Conservation (phyloP, 2,888 invertebrate genomes). For the Eupithecia pulchellata region DNA sequence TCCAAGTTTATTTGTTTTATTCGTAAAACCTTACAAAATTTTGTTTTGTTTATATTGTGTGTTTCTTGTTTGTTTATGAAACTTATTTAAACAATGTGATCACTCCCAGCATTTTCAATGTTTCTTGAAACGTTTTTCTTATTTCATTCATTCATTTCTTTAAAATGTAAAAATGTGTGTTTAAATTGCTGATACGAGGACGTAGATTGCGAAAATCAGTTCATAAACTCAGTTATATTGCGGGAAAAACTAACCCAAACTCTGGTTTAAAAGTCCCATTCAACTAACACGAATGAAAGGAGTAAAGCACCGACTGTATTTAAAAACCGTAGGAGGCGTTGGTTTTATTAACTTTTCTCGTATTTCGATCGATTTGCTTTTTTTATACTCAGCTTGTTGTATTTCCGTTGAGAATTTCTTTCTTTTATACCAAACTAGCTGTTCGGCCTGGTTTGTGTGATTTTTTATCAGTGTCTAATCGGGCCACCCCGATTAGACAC, state of each 20-base stretch:
- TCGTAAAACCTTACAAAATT: background rate
- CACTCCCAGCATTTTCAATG: background rate
- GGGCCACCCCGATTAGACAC: too few species aligned
- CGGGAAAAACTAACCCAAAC: conserved; percentile 55
- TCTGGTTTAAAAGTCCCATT: conserved; percentile 53
- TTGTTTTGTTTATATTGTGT: background rate
- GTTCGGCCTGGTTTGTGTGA: too few species aligned
- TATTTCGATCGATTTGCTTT: conserved; percentile 5
- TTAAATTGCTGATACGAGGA: background rate
- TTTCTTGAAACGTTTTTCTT: background rate
- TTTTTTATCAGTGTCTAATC: too few species aligned
- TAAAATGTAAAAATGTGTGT: background rate
- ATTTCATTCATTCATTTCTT: background rate
- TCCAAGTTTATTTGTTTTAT: too few species aligned
- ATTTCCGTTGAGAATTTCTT: background rate
- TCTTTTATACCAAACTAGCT: too few species aligned
- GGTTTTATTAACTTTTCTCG: conserved; percentile 15
- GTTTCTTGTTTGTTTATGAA: background rate
- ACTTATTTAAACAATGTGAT: background rate
- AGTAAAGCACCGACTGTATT: conserved; percentile 40
- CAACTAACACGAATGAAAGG: conserved; percentile 47
- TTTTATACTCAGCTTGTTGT: background rate
- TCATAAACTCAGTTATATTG: background rate
- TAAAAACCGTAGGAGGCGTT: conserved; percentile 48
- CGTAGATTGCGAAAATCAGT: background rate